Percentiles rank a stretch among this genome's conserved stretches.
Conservation (phyloP, 2,888 invertebrate species). For the Sphaerophoria taeniata region DNA sequence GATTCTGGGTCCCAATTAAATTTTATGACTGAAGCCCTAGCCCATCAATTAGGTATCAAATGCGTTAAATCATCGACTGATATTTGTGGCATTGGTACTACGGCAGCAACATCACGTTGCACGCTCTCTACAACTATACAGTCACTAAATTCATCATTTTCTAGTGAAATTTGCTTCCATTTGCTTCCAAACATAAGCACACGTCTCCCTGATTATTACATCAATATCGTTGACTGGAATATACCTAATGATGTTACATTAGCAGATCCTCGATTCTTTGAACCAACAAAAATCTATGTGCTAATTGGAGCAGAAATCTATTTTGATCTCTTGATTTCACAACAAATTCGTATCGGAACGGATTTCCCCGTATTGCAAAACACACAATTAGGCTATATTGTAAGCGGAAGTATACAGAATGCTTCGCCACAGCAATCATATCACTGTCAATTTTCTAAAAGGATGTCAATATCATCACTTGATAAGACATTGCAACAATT, state of each 20-base stretch:
- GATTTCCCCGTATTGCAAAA: not conserved
- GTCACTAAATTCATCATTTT: slow-evolving; percentile 7
- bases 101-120: slow-evolving; percentile 7
- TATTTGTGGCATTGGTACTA: slow-evolving; percentile 4
- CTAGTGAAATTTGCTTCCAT: slow-evolving; percentile 18
- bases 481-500: slow-evolving; percentile 29
- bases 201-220: slow-evolving; percentile 7
- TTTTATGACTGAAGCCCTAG: not conserved
- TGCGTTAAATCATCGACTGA: slow-evolving; percentile 8
- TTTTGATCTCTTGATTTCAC: slow-evolving; percentile 8
- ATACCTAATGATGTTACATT: slow-evolving; percentile 3
- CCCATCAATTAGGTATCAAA: not conserved
- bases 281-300: not conserved
- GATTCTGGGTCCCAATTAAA: slow-evolving; percentile 6
- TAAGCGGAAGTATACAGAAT: not conserved
- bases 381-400: slow-evolving; percentile 13
- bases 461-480: slow-evolving; percentile 17
- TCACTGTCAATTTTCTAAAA: no score
- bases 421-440: not conserved
- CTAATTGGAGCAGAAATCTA: slow-evolving; percentile 33
- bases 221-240: slow-evolving; percentile 12
- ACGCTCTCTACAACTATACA: slow-evolving; percentile 16
- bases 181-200: slow-evolving; percentile 31
- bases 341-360: slow-evolving; percentile 15
- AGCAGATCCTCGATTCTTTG: slow-evolving; percentile 20